Conservation (phyloP, 2,113 vertebrate genomes). For the Ondatra zibethicus region DNA sequence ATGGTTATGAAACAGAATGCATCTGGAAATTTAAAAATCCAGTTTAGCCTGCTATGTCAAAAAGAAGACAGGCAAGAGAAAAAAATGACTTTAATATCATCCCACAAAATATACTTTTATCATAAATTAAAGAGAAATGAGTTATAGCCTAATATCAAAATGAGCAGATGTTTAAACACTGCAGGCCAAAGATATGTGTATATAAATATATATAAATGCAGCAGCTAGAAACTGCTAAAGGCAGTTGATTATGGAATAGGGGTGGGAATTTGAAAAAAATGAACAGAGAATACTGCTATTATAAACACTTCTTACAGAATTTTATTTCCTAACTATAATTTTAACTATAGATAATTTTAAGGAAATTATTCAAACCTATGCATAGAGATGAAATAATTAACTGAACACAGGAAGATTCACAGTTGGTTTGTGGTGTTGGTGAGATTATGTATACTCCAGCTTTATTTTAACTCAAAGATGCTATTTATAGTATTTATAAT, state of each 20-base stretch:
- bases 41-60: background rate
- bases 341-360: background rate
- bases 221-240: background rate
- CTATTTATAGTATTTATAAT: background rate
- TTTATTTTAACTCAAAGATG: background rate
- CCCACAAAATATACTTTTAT: background rate
- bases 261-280: background rate
- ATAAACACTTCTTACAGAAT: background rate
- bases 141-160: background rate
- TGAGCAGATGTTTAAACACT: background rate
- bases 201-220: background rate
- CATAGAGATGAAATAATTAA: slow-evolving; percentile 34
- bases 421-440: background rate
- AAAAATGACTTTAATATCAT: background rate
- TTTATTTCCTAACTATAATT: slow-evolving; percentile 33
- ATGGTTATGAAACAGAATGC: background rate
- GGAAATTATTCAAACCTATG: slow-evolving; percentile 31
- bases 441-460: background rate
- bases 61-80: background rate
- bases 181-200: background rate
- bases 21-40: background rate
- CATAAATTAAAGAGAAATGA: background rate
- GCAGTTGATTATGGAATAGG: background rate
- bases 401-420: background rate
- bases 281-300: background rate